A percentile compares a stretch with the other conserved stretches of the same genome.
Evolutionary conservation across 35 echinoderm and acorn worm genomes (phyloP).

Genomic region (Lytechinus pictus): DNA sequence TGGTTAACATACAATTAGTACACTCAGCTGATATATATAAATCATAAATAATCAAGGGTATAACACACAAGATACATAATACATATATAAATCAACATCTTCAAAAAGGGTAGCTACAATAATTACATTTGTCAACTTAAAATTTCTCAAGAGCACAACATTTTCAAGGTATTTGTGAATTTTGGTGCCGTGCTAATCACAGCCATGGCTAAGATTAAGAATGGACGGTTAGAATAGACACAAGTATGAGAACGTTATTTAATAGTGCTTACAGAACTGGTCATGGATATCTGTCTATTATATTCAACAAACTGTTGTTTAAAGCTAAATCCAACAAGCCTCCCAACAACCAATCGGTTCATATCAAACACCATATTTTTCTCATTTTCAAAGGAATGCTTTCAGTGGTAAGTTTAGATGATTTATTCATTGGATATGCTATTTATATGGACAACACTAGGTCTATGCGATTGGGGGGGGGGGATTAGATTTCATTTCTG

Average conservation of each 20-base stretch:
- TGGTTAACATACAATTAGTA: not conserved
- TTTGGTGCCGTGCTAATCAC: not conserved
- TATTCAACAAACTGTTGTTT: not conserved
- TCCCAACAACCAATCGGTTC: too few relatives aligned
- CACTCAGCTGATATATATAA: not conserved
- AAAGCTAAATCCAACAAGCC: not conserved
- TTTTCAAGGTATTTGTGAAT: conserved; percentile 13
- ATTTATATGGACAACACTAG: too few relatives aligned
- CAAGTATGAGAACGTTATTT: not conserved
- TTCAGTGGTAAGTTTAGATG: too few relatives aligned
- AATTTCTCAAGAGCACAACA: not conserved
- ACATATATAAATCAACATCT: not conserved
- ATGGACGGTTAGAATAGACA: conserved; percentile 11
- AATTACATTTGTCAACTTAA: not conserved
- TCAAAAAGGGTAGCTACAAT: not conserved
- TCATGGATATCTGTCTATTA: not conserved
- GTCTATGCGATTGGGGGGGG: too few relatives aligned
- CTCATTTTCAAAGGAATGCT: too few relatives aligned
- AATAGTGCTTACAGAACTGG: not conserved
- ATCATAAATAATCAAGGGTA: not conserved
- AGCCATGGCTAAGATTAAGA: not conserved
- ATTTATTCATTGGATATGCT: too few relatives aligned
- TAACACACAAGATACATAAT: not conserved
- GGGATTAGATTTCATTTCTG: too few relatives aligned
- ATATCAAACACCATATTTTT: too few relatives aligned